Conservation (phyloP, 2,888 invertebrate species). For the Leptinotarsa tumamoca region DNA sequence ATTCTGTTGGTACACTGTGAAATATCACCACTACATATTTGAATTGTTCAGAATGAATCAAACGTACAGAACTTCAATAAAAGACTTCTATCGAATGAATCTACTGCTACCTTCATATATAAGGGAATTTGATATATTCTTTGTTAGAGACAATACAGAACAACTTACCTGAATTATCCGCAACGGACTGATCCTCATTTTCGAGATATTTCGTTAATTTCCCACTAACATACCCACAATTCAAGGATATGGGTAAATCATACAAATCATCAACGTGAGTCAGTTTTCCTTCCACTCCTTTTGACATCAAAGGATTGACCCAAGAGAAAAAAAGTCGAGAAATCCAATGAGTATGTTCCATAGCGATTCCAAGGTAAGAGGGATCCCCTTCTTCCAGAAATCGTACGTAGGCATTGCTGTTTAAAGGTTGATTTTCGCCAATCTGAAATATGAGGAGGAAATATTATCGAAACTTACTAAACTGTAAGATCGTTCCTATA, state of each 20-base stretch:
- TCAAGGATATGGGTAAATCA: slow-evolving; percentile 79
- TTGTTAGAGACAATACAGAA: neutral
- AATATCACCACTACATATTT: too few relatives aligned
- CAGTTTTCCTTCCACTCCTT: slow-evolving; percentile 81
- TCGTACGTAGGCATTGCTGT: slow-evolving; percentile 70
- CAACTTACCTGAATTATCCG: neutral
- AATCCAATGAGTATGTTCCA: slow-evolving; percentile 78
- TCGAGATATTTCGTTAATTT: slow-evolving; percentile 71
- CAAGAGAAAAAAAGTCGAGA: slow-evolving; percentile 88
- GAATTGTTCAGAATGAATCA: too few relatives aligned
- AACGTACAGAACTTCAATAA: too few relatives aligned
- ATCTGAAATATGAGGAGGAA: slow-evolving; percentile 42
- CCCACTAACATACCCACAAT: slow-evolving; percentile 73
- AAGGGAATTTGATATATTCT: neutral
- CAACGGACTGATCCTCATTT: slow-evolving; percentile 8
- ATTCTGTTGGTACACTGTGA: too few relatives aligned
- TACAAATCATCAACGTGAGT: slow-evolving; percentile 84
- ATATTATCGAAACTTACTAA: neutral
- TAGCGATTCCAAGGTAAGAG: slow-evolving; percentile 82
- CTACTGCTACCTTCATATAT: too few relatives aligned
- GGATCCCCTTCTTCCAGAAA: slow-evolving; percentile 79
- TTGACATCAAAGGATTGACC: slow-evolving; percentile 87
- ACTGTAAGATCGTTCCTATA: too few relatives aligned
- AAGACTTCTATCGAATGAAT: too few relatives aligned
- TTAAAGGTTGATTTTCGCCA: slow-evolving; percentile 58